Conservation (phyloP, 2,888 invertebrate species). For the Lepidonotus clava region DNA sequence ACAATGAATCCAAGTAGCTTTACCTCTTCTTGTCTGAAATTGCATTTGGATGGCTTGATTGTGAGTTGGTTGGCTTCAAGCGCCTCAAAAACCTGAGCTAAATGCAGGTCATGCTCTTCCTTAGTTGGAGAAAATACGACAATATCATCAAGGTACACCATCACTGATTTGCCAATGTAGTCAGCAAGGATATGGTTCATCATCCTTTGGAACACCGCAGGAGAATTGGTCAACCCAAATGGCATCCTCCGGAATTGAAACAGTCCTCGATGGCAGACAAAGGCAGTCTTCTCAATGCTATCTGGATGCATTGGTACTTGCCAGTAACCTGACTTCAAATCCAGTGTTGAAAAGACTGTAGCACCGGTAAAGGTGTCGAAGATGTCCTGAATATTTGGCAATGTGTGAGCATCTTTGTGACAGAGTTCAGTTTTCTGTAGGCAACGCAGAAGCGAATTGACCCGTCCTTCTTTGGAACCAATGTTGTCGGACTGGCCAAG, state of each 20-base stretch:
- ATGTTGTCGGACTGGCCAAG: conserved; percentile 50
- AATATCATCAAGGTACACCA: not conserved
- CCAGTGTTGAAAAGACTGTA: conserved; percentile 61
- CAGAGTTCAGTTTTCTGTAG: conserved; percentile 34
- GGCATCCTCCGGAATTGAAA: conserved; percentile 60
- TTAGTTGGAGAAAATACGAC: conserved; percentile 21
- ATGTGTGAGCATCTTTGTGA: conserved; percentile 41
- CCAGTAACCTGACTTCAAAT: conserved; percentile 64
- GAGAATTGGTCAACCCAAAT: conserved; percentile 54
- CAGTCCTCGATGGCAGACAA: conserved; percentile 61
- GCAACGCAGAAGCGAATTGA: conserved; percentile 45
- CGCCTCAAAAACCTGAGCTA: not conserved
- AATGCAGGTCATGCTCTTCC: conserved; percentile 53
- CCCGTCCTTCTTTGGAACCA: conserved; percentile 54
- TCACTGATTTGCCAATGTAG: not conserved
- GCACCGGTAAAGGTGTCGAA: conserved; percentile 57
- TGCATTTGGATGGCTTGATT: conserved; percentile 4
- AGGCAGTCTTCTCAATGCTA: conserved; percentile 55
- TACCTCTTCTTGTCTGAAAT: not conserved
- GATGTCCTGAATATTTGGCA: conserved; percentile 59
- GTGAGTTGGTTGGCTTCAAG: conserved; percentile 16
- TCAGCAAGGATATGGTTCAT: conserved; percentile 55
- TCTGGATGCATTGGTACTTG: conserved; percentile 60
- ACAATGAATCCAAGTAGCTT: not conserved
- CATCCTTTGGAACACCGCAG: conserved; percentile 53